Evolutionary conservation across 2,888 invertebrate genomes (phyloP).

Genomic region (Nymphalis polychloros): DNA sequence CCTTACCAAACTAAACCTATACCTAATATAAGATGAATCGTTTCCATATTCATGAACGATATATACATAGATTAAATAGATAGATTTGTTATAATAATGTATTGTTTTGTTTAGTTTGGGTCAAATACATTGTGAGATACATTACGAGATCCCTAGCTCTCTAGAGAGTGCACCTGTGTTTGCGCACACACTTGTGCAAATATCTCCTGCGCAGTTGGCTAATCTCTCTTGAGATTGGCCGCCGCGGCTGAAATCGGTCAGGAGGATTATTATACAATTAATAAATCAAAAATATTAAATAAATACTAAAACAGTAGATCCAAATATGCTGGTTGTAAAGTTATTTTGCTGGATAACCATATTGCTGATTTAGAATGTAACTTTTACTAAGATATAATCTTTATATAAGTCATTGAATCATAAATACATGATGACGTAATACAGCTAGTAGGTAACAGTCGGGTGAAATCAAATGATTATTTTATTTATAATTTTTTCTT

Average conservation of each 20-base stretch:
- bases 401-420: conserved; percentile 1
- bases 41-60: too few species aligned
- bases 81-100: too few species aligned
- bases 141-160: too few species aligned
- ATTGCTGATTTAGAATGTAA: neutral
- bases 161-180: too few species aligned
- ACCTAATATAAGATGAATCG: neutral
- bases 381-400: conserved; percentile 5
- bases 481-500: neutral
- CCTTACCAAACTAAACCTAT: neutral
- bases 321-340: neutral
- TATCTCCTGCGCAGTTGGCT: too few species aligned
- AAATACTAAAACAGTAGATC: neutral
- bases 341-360: conserved; percentile 18
- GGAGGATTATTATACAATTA: too few species aligned
- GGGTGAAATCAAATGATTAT: neutral
- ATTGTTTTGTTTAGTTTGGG: too few species aligned
- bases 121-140: too few species aligned
- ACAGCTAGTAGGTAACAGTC: neutral
- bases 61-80: too few species aligned
- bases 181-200: too few species aligned
- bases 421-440: conserved; percentile 8
- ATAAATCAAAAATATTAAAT: neutral
- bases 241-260: too few species aligned
- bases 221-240: too few species aligned